These are phyloP conservation scores for Clusia tigrina DNA, from an alignment of 2,888 invertebrate species.

Conservation along the genomic window DNA sequence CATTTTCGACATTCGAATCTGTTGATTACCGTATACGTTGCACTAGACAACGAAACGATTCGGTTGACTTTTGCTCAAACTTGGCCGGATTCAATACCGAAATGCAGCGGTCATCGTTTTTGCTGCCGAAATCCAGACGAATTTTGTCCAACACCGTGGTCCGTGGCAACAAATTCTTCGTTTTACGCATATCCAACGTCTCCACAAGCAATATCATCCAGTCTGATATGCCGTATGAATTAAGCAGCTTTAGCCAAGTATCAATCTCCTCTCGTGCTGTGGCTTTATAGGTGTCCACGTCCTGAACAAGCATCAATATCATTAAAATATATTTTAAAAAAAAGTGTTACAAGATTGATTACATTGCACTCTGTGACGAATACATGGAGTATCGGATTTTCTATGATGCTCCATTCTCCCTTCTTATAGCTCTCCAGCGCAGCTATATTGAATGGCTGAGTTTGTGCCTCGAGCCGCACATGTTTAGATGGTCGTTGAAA, in stretches of 20 bases:
- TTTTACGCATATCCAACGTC: constrained; percentile 88
- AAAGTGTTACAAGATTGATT: constrained; percentile 45
- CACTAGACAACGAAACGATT: constrained; percentile 88
- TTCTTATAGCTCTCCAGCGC: constrained; percentile 73
- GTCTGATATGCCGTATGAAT: constrained; percentile 79
- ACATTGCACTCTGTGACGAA: constrained; percentile 96
- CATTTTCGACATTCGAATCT: not conserved
- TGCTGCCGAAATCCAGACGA: constrained; percentile 90
- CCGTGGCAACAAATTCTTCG: constrained; percentile 88
- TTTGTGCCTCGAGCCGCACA: constrained; percentile 83
- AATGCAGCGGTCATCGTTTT: constrained; percentile 87
- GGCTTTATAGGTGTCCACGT: constrained; percentile 89
- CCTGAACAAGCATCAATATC: constrained; percentile 68
- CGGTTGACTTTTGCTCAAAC: constrained; percentile 86
- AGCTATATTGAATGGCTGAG: constrained; percentile 80
- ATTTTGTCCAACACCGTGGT: constrained; percentile 95
- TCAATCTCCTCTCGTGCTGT: constrained; percentile 89
- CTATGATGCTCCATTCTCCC: constrained; percentile 79
- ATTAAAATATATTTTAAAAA: not conserved
- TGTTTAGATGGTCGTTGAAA: constrained; percentile 86
- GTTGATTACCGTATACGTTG: constrained; percentile 75
- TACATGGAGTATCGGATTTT: constrained; percentile 90
- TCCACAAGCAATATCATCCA: constrained; percentile 95
- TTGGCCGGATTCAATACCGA: constrained; percentile 91
- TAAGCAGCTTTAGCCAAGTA: constrained; percentile 83